Evolutionary conservation across 2,797 vertebrate species (phyloP).

Genomic region (Odontamblyopus rebecca): DNA sequence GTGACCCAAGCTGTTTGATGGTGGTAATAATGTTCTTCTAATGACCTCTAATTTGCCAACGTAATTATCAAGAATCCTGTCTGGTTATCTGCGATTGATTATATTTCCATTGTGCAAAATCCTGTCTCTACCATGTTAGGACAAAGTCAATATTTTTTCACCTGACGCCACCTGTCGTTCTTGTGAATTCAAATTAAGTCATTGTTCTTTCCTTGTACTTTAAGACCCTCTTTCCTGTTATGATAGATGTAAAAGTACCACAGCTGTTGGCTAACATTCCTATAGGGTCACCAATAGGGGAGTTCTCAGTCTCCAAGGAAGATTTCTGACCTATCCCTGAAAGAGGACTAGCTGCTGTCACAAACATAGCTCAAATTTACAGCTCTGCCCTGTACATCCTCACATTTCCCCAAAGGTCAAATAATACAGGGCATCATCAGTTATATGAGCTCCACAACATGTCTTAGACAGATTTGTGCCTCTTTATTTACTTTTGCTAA

Average conservation of each 20-base stretch:
- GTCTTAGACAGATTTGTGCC: background rate
- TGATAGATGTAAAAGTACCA: constrained; percentile 34
- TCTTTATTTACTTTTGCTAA: background rate
- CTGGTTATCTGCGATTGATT: background rate
- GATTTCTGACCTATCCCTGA: constrained; percentile 36
- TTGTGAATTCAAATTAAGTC: constrained; percentile 7
- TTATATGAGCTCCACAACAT: background rate
- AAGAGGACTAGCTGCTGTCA: constrained; percentile 43
- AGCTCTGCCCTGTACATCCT: constrained; percentile 22
- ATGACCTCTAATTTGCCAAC: constrained; percentile 20
- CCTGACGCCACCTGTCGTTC: background rate
- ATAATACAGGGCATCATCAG: constrained; percentile 4
- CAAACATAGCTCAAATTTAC: constrained; percentile 49
- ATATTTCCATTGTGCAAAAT: background rate
- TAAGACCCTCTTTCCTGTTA: constrained; percentile 31
- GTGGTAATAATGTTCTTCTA: constrained; percentile 40
- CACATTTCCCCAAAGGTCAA: constrained; percentile 23
- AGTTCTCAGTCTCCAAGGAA: constrained; percentile 37
- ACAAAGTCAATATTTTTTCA: constrained; percentile 7
- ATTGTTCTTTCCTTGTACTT: constrained; percentile 23
- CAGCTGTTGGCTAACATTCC: constrained; percentile 70
- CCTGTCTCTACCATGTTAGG: background rate
- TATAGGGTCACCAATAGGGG: constrained; percentile 45
- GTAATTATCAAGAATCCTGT: constrained; percentile 9
- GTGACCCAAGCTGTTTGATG: constrained; percentile 53